Conservation (phyloP, 2,113 vertebrate species). For the Kryptolebias marmoratus region DNA sequence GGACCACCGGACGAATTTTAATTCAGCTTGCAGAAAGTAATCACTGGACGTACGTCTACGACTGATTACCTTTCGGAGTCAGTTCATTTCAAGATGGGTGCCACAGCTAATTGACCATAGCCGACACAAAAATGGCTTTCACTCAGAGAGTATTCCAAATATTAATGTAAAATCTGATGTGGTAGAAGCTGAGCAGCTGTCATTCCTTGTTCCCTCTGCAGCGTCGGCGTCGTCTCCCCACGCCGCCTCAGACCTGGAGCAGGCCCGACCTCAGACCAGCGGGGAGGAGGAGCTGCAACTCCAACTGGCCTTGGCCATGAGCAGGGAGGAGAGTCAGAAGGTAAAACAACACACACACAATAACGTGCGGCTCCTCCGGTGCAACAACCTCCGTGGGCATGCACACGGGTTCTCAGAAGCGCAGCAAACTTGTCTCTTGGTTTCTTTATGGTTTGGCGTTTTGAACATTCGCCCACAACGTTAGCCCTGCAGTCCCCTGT, state of each 20-base stretch:
- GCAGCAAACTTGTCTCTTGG: not conserved
- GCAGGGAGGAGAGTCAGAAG: conserved; percentile 93
- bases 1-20: too few species aligned
- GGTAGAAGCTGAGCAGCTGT: not conserved
- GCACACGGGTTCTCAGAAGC: not conserved
- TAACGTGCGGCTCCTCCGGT: not conserved
- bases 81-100: too few species aligned
- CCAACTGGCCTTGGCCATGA: conserved; percentile 95
- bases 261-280: conserved; percentile 91
- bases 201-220: conserved; percentile 56
- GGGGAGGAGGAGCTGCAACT: conserved; percentile 96
- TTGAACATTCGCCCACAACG: conserved; percentile 45
- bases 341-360: conserved; percentile 61
- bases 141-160: too few species aligned
- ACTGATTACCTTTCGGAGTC: too few species aligned
- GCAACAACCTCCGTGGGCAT: not conserved
- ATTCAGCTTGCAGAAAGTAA: too few species aligned
- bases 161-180: too few species aligned
- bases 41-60: too few species aligned
- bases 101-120: too few species aligned
- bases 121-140: too few species aligned
- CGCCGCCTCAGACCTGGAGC: conserved; percentile 90
- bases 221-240: conserved; percentile 90
- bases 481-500: conserved; percentile 46
- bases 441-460: conserved; percentile 33